A percentile compares a stretch with the other conserved stretches of the same genome.
These are phyloP conservation scores for Pseudolaguvia tuberculata DNA, from an alignment of 2,113 vertebrate genomes.

Conservation along the genomic window DNA sequence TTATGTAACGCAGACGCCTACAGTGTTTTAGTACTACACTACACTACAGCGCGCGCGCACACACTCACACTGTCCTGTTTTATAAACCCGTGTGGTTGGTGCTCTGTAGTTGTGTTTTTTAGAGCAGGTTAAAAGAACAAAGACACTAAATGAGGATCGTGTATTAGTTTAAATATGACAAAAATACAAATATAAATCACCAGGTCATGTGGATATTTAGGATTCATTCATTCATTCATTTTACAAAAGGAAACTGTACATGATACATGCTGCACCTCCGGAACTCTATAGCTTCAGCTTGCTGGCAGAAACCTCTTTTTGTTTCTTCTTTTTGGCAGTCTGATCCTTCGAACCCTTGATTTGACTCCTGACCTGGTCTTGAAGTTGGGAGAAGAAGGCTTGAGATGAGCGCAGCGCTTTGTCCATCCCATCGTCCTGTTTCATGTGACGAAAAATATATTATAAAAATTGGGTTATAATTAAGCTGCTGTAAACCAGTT, in stretches of 20 bases:
- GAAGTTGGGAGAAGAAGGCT: slow-evolving; percentile 91
- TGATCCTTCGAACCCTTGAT: slow-evolving; percentile 75
- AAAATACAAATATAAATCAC: slow-evolving; percentile 30
- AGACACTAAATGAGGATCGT: not conserved
- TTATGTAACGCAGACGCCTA: not conserved
- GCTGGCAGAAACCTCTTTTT: slow-evolving; percentile 74
- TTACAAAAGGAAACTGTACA: slow-evolving; percentile 38
- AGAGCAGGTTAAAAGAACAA: too few relatives aligned
- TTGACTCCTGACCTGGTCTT: slow-evolving; percentile 93
- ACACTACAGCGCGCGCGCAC: too few relatives aligned
- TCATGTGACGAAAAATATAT: slow-evolving; percentile 33
- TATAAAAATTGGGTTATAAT: not conserved
- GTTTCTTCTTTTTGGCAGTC: slow-evolving; percentile 73
- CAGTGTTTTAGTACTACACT: too few relatives aligned
- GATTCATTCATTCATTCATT: slow-evolving; percentile 2
- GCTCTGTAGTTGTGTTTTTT: not conserved
- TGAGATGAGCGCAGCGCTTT: slow-evolving; percentile 88
- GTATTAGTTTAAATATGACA: slow-evolving; percentile 27
- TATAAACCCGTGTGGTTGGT: too few relatives aligned
- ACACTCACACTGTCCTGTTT: too few relatives aligned
- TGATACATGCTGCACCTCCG: not conserved
- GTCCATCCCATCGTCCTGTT: slow-evolving; percentile 89
- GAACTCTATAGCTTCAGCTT: slow-evolving; percentile 83
- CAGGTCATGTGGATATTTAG: not conserved
- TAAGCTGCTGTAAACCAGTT: not conserved